A percentile compares a stretch with the other conserved stretches of the same genome.
phyloP scores from a whole-genome alignment of 2,113 vertebrate genomes.

The Phocoena sinus region DNA sequence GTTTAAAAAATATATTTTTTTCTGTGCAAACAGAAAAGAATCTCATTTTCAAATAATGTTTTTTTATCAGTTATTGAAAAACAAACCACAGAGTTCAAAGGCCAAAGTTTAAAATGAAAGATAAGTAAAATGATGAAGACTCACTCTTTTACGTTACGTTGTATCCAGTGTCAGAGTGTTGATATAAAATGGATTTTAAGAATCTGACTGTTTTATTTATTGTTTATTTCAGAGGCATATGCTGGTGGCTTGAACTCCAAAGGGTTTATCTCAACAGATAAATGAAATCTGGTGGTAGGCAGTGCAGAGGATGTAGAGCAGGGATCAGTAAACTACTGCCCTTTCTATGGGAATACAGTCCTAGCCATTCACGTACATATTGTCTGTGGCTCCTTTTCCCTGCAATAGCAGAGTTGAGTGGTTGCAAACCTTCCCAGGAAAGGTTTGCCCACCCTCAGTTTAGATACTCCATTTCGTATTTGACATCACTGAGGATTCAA shows the following conservation, averaged over 20 bases:
- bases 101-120: conserved; percentile 3
- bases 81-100: neutral
- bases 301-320: neutral
- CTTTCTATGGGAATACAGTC: neutral
- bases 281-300: neutral
- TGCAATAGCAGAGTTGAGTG: neutral
- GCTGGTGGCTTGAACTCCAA: neutral
- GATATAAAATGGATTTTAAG: neutral
- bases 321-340: too few species aligned
- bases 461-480: neutral
- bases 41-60: conserved; percentile 11
- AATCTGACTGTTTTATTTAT: too few species aligned
- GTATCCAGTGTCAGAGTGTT: neutral
- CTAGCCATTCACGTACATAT: neutral
- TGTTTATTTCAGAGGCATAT: neutral
- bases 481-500: neutral
- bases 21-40: neutral
- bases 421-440: neutral
- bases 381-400: neutral
- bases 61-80: neutral
- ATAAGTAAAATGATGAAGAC: neutral
- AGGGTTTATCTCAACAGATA: neutral
- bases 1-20: neutral
- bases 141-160: neutral
- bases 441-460: neutral